Conservation (phyloP, 2,113 vertebrate species). For the Phylloscopus whistleri region DNA sequence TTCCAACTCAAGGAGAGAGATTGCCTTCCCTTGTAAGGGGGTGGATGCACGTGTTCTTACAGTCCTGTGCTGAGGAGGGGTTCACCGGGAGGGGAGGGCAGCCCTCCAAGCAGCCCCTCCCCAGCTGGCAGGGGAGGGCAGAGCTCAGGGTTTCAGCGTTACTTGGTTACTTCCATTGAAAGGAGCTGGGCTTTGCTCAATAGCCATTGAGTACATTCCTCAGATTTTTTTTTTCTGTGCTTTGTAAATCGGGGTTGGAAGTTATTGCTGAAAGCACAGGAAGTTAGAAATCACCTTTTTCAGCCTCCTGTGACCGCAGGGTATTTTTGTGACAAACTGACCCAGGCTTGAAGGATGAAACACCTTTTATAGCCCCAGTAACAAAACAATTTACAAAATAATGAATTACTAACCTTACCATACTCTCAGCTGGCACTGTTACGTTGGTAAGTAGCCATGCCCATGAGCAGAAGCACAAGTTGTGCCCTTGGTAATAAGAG, state of each 20-base stretch:
- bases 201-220: neutral
- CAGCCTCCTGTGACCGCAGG: constrained; percentile 16
- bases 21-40: neutral
- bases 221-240: constrained; percentile 10
- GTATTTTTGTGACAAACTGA: neutral
- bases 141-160: neutral
- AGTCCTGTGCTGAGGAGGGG: neutral
- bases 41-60: neutral
- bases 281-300: constrained; percentile 45
- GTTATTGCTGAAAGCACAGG: neutral
- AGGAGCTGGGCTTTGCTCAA: neutral
- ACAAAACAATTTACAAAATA: neutral
- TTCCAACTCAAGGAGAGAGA: neutral
- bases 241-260: neutral
- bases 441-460: neutral
- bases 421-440: neutral
- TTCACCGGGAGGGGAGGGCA: neutral
- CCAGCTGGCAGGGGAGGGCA: neutral
- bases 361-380: neutral
- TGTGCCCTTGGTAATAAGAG: neutral
- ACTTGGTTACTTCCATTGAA: neutral
- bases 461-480: neutral
- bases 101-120: neutral
- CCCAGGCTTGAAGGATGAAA: neutral
- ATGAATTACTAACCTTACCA: neutral